Conservation (phyloP, 2,888 invertebrate genomes). For the Bugulina stolonifera region DNA sequence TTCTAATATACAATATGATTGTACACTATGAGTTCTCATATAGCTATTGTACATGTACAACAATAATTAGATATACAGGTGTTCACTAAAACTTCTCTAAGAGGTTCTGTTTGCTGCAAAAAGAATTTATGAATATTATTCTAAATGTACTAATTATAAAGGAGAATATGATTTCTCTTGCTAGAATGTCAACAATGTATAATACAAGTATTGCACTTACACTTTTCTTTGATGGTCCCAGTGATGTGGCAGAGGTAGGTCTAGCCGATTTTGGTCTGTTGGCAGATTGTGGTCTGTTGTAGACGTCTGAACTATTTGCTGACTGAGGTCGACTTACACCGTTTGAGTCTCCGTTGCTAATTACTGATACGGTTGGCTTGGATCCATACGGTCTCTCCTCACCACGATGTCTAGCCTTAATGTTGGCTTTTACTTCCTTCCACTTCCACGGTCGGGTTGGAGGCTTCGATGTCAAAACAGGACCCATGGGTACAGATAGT, state of each 20-base stretch:
- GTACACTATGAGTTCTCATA: no score
- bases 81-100: no score
- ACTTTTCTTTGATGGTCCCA: background rate
- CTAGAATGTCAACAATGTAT: no score
- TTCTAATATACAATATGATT: no score
- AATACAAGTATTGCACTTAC: no score
- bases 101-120: no score
- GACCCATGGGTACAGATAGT: background rate
- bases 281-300: background rate
- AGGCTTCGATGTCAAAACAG: slow-evolving; percentile 7
- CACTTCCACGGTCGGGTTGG: slow-evolving; percentile 13
- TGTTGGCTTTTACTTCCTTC: slow-evolving; percentile 21
- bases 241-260: background rate
- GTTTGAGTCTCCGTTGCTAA: background rate
- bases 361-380: background rate
- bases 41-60: no score
- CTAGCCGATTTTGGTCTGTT: background rate
- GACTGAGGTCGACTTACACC: background rate
- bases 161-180: no score
- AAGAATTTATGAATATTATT: no score
- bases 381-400: slow-evolving; percentile 16
- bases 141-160: no score
- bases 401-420: background rate
- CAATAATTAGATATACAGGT: no score
- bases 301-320: background rate